Conservation (phyloP, 2,888 invertebrate genomes). For the Lobophora halterata region DNA sequence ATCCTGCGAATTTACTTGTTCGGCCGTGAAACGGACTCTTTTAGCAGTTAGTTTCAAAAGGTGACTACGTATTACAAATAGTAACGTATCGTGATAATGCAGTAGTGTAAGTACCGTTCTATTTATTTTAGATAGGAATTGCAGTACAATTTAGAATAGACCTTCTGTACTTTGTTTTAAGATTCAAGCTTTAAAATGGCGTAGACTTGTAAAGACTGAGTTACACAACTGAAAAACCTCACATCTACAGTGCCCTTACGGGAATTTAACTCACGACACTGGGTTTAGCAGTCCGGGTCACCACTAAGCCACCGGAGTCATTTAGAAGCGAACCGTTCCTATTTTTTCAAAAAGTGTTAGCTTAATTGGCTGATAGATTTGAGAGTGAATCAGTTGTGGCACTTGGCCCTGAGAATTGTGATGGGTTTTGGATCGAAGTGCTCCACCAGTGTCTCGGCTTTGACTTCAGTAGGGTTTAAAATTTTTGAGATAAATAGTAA, state of each 20-base stretch:
- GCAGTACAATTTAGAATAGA: slow-evolving; percentile 65
- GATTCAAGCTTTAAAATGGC: slow-evolving; percentile 51
- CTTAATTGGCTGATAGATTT: too few species aligned
- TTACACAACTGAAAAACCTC: background rate
- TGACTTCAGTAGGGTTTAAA: slow-evolving; percentile 7
- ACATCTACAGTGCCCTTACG: too few species aligned
- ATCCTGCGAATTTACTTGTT: slow-evolving; percentile 14
- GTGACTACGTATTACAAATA: slow-evolving; percentile 12
- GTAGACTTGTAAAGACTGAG: slow-evolving; percentile 4
- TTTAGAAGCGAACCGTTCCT: too few species aligned
- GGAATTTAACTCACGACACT: too few species aligned
- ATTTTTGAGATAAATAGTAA: background rate
- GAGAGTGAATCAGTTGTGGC: background rate
- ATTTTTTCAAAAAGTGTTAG: too few species aligned
- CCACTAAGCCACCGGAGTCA: too few species aligned
- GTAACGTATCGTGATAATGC: slow-evolving; percentile 40
- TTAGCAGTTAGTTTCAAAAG: slow-evolving; percentile 16
- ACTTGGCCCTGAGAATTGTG: slow-evolving; percentile 17
- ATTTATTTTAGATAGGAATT: slow-evolving; percentile 63
- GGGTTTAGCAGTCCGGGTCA: too few species aligned
- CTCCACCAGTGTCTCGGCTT: slow-evolving; percentile 10
- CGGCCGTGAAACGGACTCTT: slow-evolving; percentile 21
- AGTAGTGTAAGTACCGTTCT: slow-evolving; percentile 44
- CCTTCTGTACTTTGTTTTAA: slow-evolving; percentile 38
- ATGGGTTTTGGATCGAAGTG: slow-evolving; percentile 4